Evolutionary conservation across 1,140 invertebrate genomes (phyloP), one percentile per base, ranked within the genome.

Genomic region (Tetraneura akinire): DNA sequence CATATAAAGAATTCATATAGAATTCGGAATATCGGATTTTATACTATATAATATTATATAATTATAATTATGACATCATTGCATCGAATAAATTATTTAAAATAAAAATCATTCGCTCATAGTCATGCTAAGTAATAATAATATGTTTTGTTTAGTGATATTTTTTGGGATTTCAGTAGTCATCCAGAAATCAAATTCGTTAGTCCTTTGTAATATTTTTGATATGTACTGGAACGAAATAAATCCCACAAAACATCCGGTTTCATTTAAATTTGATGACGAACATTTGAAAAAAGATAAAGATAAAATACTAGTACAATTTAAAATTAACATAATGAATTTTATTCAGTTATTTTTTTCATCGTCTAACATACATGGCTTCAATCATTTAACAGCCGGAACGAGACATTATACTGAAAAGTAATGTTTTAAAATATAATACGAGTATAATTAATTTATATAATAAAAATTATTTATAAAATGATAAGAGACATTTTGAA

Each of bases 181-280:
- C n/a, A n/a, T n/a, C n/a, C n/a, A n/a, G n/a, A n/a, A n/a, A n/a
- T n/a, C n/a, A n/a, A n/a, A n/a, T n/a, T 8, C 32, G 32, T 37
- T n/a, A n/a, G 32, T 37, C 8, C 8, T 37, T 37, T 37, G 32
- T 8, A 37, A 37, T 4, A 37, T 71, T 49, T 6, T 57, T 0
- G 29, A 45, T 47, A 78, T 78, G 74, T 78, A 78, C 26, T 78
- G 74, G 74, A 78, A 78, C 10, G 74, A 78, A 26, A 18, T 78
- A 14, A 78, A 78, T 47, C 74, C 74, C 2, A 11, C 29, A 13
- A 78, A 60, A 26, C 51, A 23, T 13, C 18, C 42, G 18, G 21
- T 62, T 4, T 16, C 26, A 18, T 78, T 78, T 26, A 62, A 60
- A 11, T 78, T 78, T 11, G 74, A 78, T 18, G 16, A 42, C 62